A percentile compares a stretch with the other conserved stretches of the same genome.
phyloP scores from a whole-genome alignment of 2,888 invertebrate genomes.

The Dastarcus helophoroides region DNA sequence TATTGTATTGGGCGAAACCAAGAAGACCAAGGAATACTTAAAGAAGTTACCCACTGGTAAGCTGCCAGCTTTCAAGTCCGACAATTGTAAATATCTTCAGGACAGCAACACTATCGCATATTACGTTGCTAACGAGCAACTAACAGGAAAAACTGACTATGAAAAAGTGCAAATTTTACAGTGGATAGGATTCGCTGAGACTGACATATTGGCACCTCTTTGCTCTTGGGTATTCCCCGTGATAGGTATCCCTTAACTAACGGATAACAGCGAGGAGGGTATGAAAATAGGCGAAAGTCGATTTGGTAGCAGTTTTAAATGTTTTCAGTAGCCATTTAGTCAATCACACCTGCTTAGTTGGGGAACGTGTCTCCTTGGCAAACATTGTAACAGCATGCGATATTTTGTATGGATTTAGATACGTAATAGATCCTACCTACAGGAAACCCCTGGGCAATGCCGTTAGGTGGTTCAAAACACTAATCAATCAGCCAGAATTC shows the following conservation, averaged over 20 bases:
- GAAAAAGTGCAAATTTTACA: constrained; percentile 78
- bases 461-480: constrained; percentile 88
- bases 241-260: constrained; percentile 71
- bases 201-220: constrained; percentile 84
- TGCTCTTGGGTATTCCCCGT: constrained; percentile 96
- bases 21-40: constrained; percentile 74
- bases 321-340: constrained; percentile 70
- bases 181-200: constrained; percentile 91
- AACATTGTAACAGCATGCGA: constrained; percentile 87
- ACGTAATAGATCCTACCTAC: constrained; percentile 55
- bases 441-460: constrained; percentile 64
- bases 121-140: constrained; percentile 71
- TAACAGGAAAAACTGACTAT: constrained; percentile 64
- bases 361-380: constrained; percentile 89
- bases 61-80: constrained; percentile 92
- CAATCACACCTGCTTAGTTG: constrained; percentile 82
- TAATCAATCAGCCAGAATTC: constrained; percentile 78
- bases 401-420: constrained; percentile 74
- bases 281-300: constrained; percentile 72
- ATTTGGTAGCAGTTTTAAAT: constrained; percentile 61
- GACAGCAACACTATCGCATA: constrained; percentile 97
- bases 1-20: constrained; percentile 91
- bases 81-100: constrained; percentile 73
- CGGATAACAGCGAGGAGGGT: constrained; percentile 50
- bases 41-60: constrained; percentile 96